Conservation (phyloP, 1,140 invertebrate species). For the Eciton burchellii region DNA sequence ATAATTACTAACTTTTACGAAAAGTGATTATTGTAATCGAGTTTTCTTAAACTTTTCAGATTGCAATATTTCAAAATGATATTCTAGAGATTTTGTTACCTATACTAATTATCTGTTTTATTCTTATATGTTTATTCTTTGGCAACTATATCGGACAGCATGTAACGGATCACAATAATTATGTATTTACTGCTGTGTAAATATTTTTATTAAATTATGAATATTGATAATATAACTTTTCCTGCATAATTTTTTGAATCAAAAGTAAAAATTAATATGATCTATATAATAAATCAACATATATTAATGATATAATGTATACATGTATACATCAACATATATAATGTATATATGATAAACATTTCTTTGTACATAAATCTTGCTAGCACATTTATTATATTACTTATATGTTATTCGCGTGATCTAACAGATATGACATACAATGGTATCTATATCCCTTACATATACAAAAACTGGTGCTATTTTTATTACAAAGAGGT, state of each 20-base stretch:
- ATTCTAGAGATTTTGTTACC: neutral
- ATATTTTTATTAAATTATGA: neutral
- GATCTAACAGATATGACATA: neutral
- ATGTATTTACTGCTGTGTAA: conserved; percentile 25
- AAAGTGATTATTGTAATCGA: too few relatives aligned
- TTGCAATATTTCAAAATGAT: neutral
- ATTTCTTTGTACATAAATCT: too few relatives aligned
- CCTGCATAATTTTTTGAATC: too few relatives aligned
- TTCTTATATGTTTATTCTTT: neutral
- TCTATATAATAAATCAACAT: too few relatives aligned
- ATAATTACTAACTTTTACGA: too few relatives aligned
- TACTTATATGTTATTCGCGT: too few relatives aligned
- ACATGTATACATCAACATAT: too few relatives aligned
- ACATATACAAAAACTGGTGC: conserved; percentile 12
- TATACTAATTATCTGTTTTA: rapidly evolving
- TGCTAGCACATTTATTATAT: too few relatives aligned
- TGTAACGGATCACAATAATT: conserved; percentile 16
- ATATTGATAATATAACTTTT: neutral
- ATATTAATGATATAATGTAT: too few relatives aligned
- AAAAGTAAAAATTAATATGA: too few relatives aligned
- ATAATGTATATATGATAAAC: too few relatives aligned
- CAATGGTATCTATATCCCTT: conserved; percentile 13
- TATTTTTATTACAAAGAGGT: conserved; percentile 19
- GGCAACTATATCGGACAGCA: neutral
- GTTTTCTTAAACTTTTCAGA: conserved; percentile 20